Evolutionary conservation across 2,888 invertebrate species (phyloP), one percentile per base, ranked within the genome.

Genomic region (Punctoribates punctum): DNA sequence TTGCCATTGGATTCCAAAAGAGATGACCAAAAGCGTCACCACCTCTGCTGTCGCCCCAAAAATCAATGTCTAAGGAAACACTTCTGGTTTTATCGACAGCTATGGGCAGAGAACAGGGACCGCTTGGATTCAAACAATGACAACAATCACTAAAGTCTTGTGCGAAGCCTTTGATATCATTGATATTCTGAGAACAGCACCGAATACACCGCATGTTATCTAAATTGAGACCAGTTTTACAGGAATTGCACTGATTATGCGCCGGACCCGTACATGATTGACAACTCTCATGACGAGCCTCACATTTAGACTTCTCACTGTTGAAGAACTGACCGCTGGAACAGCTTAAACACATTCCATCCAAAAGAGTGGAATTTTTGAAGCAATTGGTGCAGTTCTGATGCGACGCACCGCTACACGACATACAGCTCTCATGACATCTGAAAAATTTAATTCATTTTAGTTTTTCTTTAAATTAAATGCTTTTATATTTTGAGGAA

Each of bases 331-430:
- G 78, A 15, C 75, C 79, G 76, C 76, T 88, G 15, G 90, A 86
- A 79, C 91, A 91, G 82, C 90, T 90, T 88, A 90, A 89, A 82
- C 91, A 91, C 0, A 90, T 85, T 6, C 90, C 90, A 77, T 89
- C 89, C 1, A 0, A 2, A 13, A 90, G 84, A 89, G 90, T 90
- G 81, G 88, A 90, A 81, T 88, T 89, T 0, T 88, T 85, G 0
- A 90, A 90, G 80, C 91, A 91, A 0, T 90, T 89, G 60, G 88
- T 89, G 83, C 91, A 91, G 81, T 89, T 88, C 73, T 46, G 60
- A 38, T 77, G 74, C n/a, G 78, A 76, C 51, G 73, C 75, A 51
- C 78, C 79, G 23, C 48, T 70, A 74, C 80, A 80, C 2, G 74
- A 76, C 72, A 76, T 70, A 74, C 80, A 80, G 17, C 74, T 62